Evolutionary conservation across 2,888 invertebrate genomes (phyloP).

Genomic region (Drosophila siamana): DNA sequence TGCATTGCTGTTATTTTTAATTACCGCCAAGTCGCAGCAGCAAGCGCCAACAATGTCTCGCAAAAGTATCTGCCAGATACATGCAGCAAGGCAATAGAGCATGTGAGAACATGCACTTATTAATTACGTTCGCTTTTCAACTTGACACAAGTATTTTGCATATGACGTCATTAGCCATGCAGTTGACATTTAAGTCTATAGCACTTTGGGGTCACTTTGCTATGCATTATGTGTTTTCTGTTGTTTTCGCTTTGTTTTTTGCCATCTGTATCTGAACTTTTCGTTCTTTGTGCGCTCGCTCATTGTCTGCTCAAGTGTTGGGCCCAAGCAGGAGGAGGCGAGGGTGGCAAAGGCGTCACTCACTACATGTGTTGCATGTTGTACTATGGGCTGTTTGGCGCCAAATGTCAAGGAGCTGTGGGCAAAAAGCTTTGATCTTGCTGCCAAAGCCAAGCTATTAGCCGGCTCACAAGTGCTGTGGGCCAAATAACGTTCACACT

Average conservation of each 20-base stretch:
- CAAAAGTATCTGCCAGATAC: conserved; percentile 50
- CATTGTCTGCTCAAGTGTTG: conserved; percentile 52
- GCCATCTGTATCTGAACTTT: conserved; percentile 49
- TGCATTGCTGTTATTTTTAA: conserved; percentile 80
- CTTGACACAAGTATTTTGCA: conserved; percentile 72
- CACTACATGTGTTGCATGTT: conserved; percentile 12
- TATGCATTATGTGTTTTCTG: conserved; percentile 55
- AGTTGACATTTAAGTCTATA: conserved; percentile 73
- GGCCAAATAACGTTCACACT: conserved; percentile 16
- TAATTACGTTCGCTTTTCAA: conserved; percentile 69
- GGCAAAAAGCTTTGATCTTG: conserved; percentile 72
- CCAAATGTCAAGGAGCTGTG: conserved; percentile 67
- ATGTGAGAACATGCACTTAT: conserved; percentile 36
- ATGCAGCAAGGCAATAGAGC: conserved; percentile 15
- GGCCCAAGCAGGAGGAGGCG: not conserved
- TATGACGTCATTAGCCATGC: conserved; percentile 71
- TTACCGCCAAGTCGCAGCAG: conserved; percentile 21
- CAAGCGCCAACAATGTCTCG: conserved; percentile 57
- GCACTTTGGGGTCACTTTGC: conserved; percentile 69
- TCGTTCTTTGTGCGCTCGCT: conserved; percentile 51
- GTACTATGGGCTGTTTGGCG: conserved; percentile 35
- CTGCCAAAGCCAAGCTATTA: conserved; percentile 35
- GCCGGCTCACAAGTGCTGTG: conserved; percentile 37
- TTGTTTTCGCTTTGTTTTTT: conserved; percentile 15
- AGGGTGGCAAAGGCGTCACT: not conserved